Evolutionary conservation across 2,888 invertebrate species (phyloP), one percentile per base, ranked within the genome.

Genomic region (Archips crataeganus): DNA sequence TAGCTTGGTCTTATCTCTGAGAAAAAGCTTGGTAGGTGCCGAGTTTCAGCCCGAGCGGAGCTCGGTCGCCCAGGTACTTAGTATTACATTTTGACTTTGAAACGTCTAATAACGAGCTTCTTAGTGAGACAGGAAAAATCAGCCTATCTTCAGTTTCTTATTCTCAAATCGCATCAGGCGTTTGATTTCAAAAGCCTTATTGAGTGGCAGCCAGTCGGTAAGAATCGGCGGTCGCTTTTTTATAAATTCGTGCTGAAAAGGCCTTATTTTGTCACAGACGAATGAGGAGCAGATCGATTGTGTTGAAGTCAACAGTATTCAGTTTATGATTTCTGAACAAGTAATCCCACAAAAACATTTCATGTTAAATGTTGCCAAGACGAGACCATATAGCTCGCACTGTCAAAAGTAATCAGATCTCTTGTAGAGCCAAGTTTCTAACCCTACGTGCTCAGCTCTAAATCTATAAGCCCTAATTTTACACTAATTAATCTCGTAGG

Each of bases 181-280:
- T 63, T 42, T 65, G 64, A 64, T 65, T 49, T 4, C 23, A 65
- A 65, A 66, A 65, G 64, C 71, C 59, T 13, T 39, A 49, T 70
- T 59, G 70, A 49, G 54, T 59, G 45, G 45, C 54, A 11, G 57
- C 36, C 9, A 47, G 54, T 51, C 51, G 51, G 15, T 39, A 51
- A 51, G 11, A 65, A 39, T 51, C 32, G 47, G 47, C 49, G 36
- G 47, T 36, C 23, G 69, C 39, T 39, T 57, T 63, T 63, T 64
- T 57, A 57, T 57, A 70, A 64, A 57, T 42, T 54, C n/a, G 60
- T 36, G 10, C n/a, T 36, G 60, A 2, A n/a, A 36, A 60, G 60
- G 34, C 3, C 6, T 3, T 39, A 39, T 15, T 4, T 60, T 60
- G 36, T n/a, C 36, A 13, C 6, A 10, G 8, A 60, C 60, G 60